phyloP scores from a whole-genome alignment of 2,113 vertebrate genomes.

The Alaudala cheleensis region DNA sequence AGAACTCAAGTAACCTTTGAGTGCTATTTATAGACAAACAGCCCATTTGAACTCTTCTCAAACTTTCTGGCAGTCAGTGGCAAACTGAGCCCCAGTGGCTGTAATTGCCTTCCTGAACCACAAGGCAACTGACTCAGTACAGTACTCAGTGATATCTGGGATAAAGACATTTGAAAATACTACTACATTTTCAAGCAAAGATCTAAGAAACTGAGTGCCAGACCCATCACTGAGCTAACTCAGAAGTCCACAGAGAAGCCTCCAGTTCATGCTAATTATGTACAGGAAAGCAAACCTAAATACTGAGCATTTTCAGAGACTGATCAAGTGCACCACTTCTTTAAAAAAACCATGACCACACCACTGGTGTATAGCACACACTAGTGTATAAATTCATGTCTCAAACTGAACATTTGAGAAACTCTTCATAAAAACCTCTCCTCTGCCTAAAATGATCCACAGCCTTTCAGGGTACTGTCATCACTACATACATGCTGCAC shows the following conservation, averaged over 20 bases:
- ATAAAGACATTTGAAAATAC: not conserved
- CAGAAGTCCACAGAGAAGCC: not conserved
- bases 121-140: not conserved
- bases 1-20: not conserved
- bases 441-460: not conserved
- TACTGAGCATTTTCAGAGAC: not conserved
- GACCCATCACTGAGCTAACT: not conserved
- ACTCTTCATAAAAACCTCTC: not conserved
- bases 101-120: not conserved
- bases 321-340: not conserved
- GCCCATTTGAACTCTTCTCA: not conserved
- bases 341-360: not conserved
- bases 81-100: not conserved
- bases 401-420: not conserved
- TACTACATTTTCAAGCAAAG: not conserved
- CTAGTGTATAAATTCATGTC: not conserved
- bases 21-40: not conserved
- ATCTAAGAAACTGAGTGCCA: not conserved
- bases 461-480: not conserved
- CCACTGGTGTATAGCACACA: not conserved
- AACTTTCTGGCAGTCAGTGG: not conserved
- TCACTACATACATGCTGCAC: fast-evolving
- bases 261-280: not conserved
- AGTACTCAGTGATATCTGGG: not conserved
- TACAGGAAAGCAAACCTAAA: not conserved